Conservation (phyloP, 2,113 vertebrate species). For the Stictonetta naevosa region DNA sequence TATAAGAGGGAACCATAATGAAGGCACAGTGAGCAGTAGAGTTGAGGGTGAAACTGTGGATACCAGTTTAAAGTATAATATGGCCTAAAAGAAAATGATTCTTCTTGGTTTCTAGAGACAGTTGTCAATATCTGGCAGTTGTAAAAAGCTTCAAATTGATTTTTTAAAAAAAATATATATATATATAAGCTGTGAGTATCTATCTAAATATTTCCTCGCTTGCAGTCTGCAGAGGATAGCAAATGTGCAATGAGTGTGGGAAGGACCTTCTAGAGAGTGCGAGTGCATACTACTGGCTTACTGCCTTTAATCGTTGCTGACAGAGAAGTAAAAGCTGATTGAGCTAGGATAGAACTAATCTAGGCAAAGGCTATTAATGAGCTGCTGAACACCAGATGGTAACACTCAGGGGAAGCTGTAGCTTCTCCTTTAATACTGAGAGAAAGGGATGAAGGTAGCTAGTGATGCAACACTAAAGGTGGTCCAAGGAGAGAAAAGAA, state of each 20-base stretch:
- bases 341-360: neutral
- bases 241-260: neutral
- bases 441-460: neutral
- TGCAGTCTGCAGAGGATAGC: neutral
- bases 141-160: neutral
- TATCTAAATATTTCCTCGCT: neutral
- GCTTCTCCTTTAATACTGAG: neutral
- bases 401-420: neutral
- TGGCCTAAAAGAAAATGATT: neutral
- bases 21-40: neutral
- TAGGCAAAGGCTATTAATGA: neutral
- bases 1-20: neutral
- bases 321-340: neutral
- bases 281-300: neutral
- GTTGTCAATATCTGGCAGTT: neutral
- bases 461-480: neutral
- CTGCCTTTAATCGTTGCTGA: neutral
- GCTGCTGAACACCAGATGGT: neutral
- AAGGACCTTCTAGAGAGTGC: neutral
- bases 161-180: neutral
- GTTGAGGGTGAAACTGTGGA: neutral
- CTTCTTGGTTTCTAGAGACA: neutral
- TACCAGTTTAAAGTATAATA: neutral
- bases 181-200: neutral
- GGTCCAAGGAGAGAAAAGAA: neutral